phyloP scores from a whole-genome alignment of 2,113 vertebrate species.

The Merops nubicus region DNA sequence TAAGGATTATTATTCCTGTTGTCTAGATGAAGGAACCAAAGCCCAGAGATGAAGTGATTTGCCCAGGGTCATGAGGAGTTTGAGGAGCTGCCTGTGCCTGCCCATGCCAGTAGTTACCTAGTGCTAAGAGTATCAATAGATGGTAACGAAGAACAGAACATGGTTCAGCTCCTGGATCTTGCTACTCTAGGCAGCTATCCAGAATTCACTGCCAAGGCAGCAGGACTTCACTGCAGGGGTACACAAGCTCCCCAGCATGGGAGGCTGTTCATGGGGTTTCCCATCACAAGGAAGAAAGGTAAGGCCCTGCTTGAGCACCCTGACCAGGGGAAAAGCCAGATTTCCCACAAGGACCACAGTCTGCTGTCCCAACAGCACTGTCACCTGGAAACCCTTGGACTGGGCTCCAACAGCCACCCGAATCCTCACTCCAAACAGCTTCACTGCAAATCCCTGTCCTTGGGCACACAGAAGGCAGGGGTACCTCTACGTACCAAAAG shows the following conservation, averaged over 20 bases:
- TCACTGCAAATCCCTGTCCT: background rate
- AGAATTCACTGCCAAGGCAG: background rate
- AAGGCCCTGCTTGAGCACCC: background rate
- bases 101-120: background rate
- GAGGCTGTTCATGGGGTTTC: background rate
- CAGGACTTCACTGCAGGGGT: background rate
- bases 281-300: background rate
- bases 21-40: background rate
- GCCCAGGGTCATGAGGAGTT: background rate
- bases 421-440: accelerated
- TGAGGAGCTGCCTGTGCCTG: conserved; percentile 2
- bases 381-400: background rate
- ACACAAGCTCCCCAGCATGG: accelerated
- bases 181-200: background rate
- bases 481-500: background rate
- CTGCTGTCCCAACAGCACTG: background rate
- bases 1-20: background rate
- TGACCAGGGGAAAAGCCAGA: background rate
- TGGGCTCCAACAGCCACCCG: background rate
- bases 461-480: background rate
- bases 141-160: background rate
- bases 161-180: background rate
- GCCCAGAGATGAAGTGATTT: conserved; percentile 24
- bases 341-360: accelerated
- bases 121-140: background rate